Percentiles rank a stretch among this genome's conserved stretches.
These are phyloP conservation scores for Diadromus collaris DNA, from an alignment of 2,888 invertebrate species.

Conservation along the genomic window DNA sequence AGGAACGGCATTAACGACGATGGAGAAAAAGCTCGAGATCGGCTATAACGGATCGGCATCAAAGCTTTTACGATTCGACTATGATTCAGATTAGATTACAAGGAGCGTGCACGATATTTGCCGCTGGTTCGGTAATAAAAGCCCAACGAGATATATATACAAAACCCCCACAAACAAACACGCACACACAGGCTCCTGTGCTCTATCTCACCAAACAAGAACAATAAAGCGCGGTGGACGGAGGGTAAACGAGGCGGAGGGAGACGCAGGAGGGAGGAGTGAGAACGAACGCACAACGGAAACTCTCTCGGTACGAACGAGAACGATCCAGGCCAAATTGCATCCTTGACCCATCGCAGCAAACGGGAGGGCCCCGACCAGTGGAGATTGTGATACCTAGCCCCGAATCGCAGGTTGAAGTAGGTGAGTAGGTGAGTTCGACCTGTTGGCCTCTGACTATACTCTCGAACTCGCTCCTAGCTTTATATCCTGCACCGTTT, in stretches of 20 bases:
- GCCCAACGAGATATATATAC: not conserved
- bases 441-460: constrained; percentile 64
- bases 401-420: constrained; percentile 58
- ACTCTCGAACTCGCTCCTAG: constrained; percentile 41
- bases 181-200: not conserved
- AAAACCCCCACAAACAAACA: not conserved
- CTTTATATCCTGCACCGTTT: constrained; percentile 3
- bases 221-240: constrained; percentile 21
- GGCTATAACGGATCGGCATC: constrained; percentile 6
- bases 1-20: not conserved
- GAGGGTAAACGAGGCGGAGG: constrained; percentile 12
- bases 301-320: constrained; percentile 44
- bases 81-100: constrained; percentile 27
- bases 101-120: constrained; percentile 5
- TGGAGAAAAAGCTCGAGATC: not conserved
- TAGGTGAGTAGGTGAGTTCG: constrained; percentile 64
- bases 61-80: constrained; percentile 14
- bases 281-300: constrained; percentile 47
- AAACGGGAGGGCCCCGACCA: constrained; percentile 20
- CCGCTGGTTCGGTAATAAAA: constrained; percentile 15
- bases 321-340: constrained; percentile 69
- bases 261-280: not conserved
- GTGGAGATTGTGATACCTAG: constrained; percentile 46
- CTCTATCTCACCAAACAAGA: constrained; percentile 12
- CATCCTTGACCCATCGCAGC: constrained; percentile 72